These are phyloP conservation scores for Eilema caniola DNA, from an alignment of 2,888 invertebrate genomes.

Conservation along the genomic window DNA sequence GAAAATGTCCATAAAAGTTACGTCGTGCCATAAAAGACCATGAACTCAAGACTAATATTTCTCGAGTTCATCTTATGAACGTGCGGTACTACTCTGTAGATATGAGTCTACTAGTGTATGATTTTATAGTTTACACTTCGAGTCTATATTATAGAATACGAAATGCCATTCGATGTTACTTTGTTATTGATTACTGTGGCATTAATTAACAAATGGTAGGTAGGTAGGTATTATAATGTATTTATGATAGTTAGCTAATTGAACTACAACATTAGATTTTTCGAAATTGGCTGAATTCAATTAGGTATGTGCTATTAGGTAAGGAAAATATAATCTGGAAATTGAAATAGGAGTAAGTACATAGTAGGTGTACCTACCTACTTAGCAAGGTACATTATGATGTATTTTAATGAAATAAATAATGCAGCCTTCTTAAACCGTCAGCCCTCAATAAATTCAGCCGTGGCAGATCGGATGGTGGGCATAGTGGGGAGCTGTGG, in stretches of 20 bases:
- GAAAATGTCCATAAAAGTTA: constrained; percentile 39
- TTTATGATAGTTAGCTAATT: not conserved
- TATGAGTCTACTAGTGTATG: not conserved
- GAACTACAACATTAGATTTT: not conserved
- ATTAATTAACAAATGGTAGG: not conserved
- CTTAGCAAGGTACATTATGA: no score
- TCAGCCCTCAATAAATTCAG: not conserved
- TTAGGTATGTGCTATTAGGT: not conserved
- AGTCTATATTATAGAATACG: not conserved
- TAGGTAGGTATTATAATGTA: not conserved
- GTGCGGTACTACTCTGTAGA: not conserved
- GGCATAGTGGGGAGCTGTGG: constrained; percentile 59
- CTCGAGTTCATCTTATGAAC: constrained; percentile 73
- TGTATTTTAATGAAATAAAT: constrained; percentile 13
- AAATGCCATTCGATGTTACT: no score
- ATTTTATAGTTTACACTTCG: not conserved
- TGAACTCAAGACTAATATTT: constrained; percentile 78
- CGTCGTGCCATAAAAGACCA: constrained; percentile 71
- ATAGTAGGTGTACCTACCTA: constrained; percentile 26
- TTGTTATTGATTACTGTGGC: not conserved
- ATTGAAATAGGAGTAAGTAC: not conserved
- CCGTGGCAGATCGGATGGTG: constrained; percentile 38
- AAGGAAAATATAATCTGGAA: not conserved
- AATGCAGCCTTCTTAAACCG: not conserved
- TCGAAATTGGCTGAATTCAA: not conserved